Base-by-base conservation (phyloP, 1,140 invertebrate species). In the Pomacea maculata region DNA sequence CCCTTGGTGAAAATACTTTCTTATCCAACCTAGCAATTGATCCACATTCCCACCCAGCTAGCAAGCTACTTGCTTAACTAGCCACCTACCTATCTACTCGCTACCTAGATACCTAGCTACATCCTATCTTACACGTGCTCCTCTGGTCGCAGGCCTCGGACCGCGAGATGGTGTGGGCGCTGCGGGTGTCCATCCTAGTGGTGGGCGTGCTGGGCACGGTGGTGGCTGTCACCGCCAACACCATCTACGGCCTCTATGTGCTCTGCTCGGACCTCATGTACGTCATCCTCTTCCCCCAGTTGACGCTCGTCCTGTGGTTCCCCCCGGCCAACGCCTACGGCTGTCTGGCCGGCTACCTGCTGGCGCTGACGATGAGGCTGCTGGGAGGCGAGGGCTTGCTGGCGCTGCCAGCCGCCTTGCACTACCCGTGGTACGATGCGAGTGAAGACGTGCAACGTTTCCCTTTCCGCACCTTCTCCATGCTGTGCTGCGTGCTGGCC, bases 281-380 rank as follows among this genome's bases (percentile, higher is more conserved):
- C 78, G 86, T 87, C 14, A 75, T 85, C 21, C 82, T 86, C 25
- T 87, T 88, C 80, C 87, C 87, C 10, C 86, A 88, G 77, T 78
- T 88, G 11, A 83, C 84, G 17, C 82, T 85, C 45, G 73, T 83
- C 61, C 81, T 86, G 21, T 86, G 82, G 83, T 71, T 85, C 67
- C 64, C 55, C 90, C 97, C 64, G 4, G 83, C 85, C 92, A 99
- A 99, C 92, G 98, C 97, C 0, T 99, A 99, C 90, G 98, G 98
- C 52, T 98, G 97, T 45, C 91, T 99, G 52, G 71, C 84, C 57
- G 92, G 91, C 67, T 97, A 97, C 89, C 94, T 97, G 81, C 93
- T 98, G 83, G 97, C 97, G 0, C 94, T 98, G 64, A 73, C 96
- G 21, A 94, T 98, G 15, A 93, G 97, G 11, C 89, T 98, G 21